Base-by-base conservation (phyloP, 2,113 vertebrate genomes). In the Heteronetta atricapilla region DNA sequence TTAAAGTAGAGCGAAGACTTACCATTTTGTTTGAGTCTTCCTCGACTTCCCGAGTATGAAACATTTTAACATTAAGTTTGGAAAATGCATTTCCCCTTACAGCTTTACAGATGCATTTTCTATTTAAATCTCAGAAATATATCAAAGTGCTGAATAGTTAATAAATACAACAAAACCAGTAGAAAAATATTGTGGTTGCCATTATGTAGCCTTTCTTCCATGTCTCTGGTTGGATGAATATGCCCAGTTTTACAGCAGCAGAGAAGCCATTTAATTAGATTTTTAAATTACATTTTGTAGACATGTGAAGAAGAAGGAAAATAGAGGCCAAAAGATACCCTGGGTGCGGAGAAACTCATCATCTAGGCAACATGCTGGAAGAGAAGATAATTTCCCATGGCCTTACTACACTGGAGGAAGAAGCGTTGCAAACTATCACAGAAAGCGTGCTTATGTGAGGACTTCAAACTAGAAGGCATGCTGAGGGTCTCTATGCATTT, bases 271-370 rank as follows among this genome's bases (percentile, higher is more conserved):
- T 95, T 77, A 74, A 89, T 91, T 83, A 79, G 46, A 82, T 85
- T 93, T 95, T 81, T 34, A 48, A 85, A 91, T 88, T 66, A 79
- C 70, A 55, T 91, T 95, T 82, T 77, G 36, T 77, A 91, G 40
- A 80, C 36, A 31, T 88, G 40, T 55, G 70, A 89, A 70, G 67
- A 80, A n/a, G 33, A 6, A 8, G 5, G 12, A 40, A 88, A 73
- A 79, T 85, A 5, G 2, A 79, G 36, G 33, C 31, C 34, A 34
- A 69, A 87, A 93, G 28, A 36, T 77, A 38, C 11, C 59, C 67
- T 83, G 59, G 2, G 33, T 76, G 50, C 53, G 80, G 75, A 68
- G 85, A 77, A 91, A 66, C 26, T 70, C 38, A 29, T 88, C 5
- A 44, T 16, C 19, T 20, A 29, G 0, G 48, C 46, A 69, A 36